A percentile compares a stretch with the other conserved stretches of the same genome.
These are phyloP conservation scores for Venusia cambrica DNA, from an alignment of 2,888 invertebrate species.

Conservation along the genomic window DNA sequence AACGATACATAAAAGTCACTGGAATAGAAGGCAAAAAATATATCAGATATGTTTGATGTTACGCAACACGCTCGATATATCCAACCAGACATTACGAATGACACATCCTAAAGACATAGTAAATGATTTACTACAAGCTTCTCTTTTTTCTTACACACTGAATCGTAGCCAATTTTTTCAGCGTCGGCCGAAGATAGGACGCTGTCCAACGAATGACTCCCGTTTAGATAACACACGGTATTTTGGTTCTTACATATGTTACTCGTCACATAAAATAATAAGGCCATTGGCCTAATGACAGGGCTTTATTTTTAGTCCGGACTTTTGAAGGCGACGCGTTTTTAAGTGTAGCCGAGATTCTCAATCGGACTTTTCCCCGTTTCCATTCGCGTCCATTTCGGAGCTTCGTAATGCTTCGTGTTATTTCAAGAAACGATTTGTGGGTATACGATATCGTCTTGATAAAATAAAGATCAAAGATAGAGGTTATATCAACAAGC, in stretches of 20 bases:
- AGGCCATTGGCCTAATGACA: conserved; percentile 80
- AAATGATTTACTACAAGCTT: conserved; percentile 56
- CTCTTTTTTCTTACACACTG: conserved; percentile 50
- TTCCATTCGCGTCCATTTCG: conserved; percentile 25
- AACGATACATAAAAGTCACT: conserved; percentile 35
- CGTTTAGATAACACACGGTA: conserved; percentile 76
- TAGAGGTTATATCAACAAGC: conserved; percentile 9
- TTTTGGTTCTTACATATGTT: conserved; percentile 75
- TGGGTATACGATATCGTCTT: conserved; percentile 12
- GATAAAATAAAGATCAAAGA: conserved; percentile 8
- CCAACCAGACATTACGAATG: conserved; percentile 43
- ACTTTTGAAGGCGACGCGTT: conserved; percentile 61
- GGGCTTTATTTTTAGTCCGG: conserved; percentile 60
- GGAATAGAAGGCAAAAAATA: conserved; percentile 40
- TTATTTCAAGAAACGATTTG: conserved; percentile 17
- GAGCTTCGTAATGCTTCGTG: conserved; percentile 14
- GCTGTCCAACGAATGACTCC: conserved; percentile 55
- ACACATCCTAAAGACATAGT: conserved; percentile 54
- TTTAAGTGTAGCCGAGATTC: conserved; percentile 47
- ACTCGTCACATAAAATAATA: conserved; percentile 76
- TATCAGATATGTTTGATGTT: conserved; percentile 38
- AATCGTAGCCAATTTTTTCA: conserved; percentile 64
- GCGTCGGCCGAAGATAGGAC: conserved; percentile 46
- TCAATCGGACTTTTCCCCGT: conserved; percentile 36
- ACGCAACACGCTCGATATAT: conserved; percentile 46